Evolutionary conservation across 2,113 vertebrate genomes (phyloP).

Genomic region (Callipepla californica): DNA sequence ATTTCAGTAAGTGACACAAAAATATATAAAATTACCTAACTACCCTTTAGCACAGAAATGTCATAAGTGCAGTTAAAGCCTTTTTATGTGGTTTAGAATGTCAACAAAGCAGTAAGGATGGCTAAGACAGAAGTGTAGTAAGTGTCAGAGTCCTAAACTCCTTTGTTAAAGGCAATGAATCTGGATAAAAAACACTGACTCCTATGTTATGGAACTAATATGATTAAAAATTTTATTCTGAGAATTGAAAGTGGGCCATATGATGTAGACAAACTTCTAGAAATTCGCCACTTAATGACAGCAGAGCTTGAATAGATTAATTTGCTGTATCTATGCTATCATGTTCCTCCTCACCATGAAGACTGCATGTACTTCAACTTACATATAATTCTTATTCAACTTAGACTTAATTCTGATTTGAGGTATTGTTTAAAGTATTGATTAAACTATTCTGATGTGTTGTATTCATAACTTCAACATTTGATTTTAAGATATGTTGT

Average conservation of each 20-base stretch:
- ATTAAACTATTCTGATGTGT: too few species aligned
- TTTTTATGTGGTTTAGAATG: not conserved
- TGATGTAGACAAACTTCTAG: not conserved
- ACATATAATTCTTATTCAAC: not conserved
- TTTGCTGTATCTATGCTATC: not conserved
- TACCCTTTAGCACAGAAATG: not conserved
- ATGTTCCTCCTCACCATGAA: not conserved
- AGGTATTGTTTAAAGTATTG: not conserved
- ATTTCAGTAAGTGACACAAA: not conserved
- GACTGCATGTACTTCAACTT: not conserved
- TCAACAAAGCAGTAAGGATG: not conserved
- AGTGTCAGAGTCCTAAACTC: not conserved
- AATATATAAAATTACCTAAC: not conserved
- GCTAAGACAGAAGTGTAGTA: not conserved
- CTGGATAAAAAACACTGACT: not conserved
- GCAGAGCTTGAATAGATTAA: not conserved
- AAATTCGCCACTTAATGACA: not conserved
- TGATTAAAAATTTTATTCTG: not conserved
- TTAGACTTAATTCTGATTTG: not conserved
- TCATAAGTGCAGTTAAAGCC: not conserved
- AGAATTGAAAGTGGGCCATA: not conserved
- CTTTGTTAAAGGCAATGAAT: not conserved
- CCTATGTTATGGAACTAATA: not conserved
- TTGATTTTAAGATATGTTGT: not conserved
- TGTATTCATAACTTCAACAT: not conserved